Conservation (phyloP, 2,797 vertebrate genomes). For the Channallabes apus region DNA sequence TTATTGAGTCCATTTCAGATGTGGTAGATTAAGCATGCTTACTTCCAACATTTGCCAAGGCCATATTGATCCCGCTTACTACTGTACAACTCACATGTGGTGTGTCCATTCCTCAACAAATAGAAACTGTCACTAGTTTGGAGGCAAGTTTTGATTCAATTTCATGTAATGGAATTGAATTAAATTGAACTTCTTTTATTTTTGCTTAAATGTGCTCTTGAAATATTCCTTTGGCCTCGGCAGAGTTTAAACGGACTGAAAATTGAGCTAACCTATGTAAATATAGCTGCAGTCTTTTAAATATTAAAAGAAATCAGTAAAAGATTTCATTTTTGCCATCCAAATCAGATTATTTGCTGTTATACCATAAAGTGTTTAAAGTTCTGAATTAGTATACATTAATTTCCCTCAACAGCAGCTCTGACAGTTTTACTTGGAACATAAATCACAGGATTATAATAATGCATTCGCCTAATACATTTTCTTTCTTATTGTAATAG, state of each 20-base stretch:
- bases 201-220: not conserved
- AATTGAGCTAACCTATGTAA: not conserved
- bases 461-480: not conserved
- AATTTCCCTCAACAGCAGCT: not conserved
- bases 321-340: not conserved
- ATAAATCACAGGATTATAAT: not conserved
- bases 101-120: slow-evolving; percentile 13
- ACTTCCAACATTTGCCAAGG: slow-evolving; percentile 22
- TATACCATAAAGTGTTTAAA: not conserved
- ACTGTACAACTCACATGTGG: not conserved
- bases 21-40: not conserved
- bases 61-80: slow-evolving; percentile 11
- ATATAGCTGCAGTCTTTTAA: not conserved
- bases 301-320: not conserved
- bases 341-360: not conserved
- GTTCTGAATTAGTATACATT: not conserved
- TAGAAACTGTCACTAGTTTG: slow-evolving; percentile 19
- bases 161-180: too few relatives aligned
- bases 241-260: slow-evolving; percentile 7
- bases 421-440: not conserved
- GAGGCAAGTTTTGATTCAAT: not conserved
- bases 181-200: not conserved
- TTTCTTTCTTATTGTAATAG: not conserved
- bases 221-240: slow-evolving; percentile 9
- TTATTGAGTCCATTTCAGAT: slow-evolving; percentile 4